These are phyloP conservation scores for Grammomys dolichurus DNA, from an alignment of 2,113 vertebrate species.

Conservation along the genomic window DNA sequence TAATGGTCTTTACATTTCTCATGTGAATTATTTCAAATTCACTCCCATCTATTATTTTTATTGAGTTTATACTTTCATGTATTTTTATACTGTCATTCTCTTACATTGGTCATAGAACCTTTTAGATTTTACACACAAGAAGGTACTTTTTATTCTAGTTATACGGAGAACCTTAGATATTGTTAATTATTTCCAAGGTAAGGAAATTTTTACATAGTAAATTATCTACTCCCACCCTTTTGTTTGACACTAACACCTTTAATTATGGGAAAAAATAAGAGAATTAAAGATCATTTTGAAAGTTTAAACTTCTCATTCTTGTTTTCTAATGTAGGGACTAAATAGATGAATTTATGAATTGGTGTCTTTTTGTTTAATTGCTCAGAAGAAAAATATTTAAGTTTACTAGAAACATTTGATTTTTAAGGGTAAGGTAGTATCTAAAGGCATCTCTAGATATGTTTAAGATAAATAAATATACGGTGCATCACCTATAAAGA, in stretches of 20 bases:
- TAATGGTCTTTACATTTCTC: background rate
- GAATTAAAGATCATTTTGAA: constrained; percentile 54
- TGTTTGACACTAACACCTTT: constrained; percentile 44
- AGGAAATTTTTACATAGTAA: constrained; percentile 20
- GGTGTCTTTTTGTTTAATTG: constrained; percentile 51
- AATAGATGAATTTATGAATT: constrained; percentile 66
- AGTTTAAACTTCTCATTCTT: constrained; percentile 57
- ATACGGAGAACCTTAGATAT: background rate
- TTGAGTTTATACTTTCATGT: constrained; percentile 12
- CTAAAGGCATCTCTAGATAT: constrained; percentile 57
- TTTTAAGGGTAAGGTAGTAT: constrained; percentile 67
- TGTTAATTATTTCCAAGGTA: constrained; percentile 51
- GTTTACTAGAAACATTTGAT: constrained; percentile 69
- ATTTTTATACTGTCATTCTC: constrained; percentile 57
- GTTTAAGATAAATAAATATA: constrained; percentile 69
- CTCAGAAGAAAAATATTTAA: constrained; percentile 44
- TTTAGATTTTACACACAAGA: constrained; percentile 58
- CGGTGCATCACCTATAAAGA: constrained; percentile 32
- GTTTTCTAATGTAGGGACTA: constrained; percentile 45
- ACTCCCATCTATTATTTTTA: constrained; percentile 39
- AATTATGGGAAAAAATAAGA: constrained; percentile 52
- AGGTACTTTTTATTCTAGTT: background rate
- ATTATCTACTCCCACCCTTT: background rate
- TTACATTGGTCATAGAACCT: constrained; percentile 31
- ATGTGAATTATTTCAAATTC: background rate